These are phyloP conservation scores for pig (Sus scrofa) DNA, from an alignment of 2,113 vertebrate species.

Conservation along the genomic window DNA sequence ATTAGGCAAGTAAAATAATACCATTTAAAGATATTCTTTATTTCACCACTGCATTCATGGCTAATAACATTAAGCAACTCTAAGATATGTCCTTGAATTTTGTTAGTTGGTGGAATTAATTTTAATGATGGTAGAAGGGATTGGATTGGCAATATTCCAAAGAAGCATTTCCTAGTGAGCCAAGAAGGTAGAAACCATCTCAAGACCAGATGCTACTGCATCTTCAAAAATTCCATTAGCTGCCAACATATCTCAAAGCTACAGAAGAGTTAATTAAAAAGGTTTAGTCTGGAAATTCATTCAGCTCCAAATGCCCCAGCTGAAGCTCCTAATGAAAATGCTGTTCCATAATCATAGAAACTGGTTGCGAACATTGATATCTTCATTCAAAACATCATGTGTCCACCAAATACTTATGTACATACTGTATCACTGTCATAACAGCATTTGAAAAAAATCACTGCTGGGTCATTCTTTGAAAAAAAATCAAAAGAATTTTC, in stretches of 20 bases:
- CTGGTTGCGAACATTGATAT: neutral
- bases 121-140: neutral
- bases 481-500: neutral
- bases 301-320: neutral
- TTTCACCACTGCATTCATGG: neutral
- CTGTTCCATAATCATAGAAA: neutral
- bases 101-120: conserved; percentile 1
- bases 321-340: conserved; percentile 40
- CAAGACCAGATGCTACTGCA: conserved; percentile 14
- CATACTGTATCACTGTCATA: neutral
- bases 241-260: conserved; percentile 49
- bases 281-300: conserved; percentile 49
- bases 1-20: neutral
- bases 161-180: neutral
- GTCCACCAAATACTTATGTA: neutral
- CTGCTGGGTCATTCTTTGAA: neutral
- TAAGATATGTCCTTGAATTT: conserved; percentile 18
- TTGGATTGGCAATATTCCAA: neutral
- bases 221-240: conserved; percentile 40
- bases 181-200: neutral
- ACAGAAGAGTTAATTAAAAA: conserved; percentile 36
- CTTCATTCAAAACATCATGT: conserved; percentile 23
- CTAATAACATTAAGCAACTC: conserved; percentile 19
- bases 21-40: conserved; percentile 11
- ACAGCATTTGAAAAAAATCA: neutral